phyloP scores from a whole-genome alignment of 92 coral and sea anemone species.

The Paramuricea clavata region DNA sequence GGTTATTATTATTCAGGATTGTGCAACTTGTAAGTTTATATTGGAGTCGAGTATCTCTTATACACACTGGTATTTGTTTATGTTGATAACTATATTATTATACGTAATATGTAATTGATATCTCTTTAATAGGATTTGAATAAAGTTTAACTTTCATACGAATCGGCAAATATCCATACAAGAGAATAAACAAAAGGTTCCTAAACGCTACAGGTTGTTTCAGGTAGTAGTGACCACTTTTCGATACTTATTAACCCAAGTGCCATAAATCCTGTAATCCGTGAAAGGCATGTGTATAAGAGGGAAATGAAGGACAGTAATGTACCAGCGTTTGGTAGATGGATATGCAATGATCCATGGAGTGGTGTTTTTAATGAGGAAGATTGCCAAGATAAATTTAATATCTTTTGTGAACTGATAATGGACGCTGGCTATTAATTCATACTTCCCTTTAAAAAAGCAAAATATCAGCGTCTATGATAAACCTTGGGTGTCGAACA shows the following conservation, averaged over 20 bases:
- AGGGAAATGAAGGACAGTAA: constrained; percentile 51
- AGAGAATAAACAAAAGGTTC: too few relatives aligned
- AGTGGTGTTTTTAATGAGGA: constrained; percentile 26
- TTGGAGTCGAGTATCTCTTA: too few relatives aligned
- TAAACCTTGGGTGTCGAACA: constrained; percentile 34
- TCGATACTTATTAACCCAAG: constrained; percentile 26
- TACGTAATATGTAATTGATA: too few relatives aligned
- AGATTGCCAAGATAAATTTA: neutral
- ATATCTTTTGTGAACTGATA: neutral
- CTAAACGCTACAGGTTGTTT: too few relatives aligned
- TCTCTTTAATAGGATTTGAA: too few relatives aligned
- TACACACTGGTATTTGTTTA: too few relatives aligned
- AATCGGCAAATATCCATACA: too few relatives aligned
- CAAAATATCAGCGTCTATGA: constrained; percentile 25
- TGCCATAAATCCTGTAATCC: neutral
- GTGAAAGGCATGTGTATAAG: neutral
- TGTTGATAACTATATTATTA: too few relatives aligned
- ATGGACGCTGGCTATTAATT: constrained; percentile 49
- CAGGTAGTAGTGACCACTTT: constrained; percentile 45
- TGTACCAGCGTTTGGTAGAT: constrained; percentile 28
- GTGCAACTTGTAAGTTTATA: too few relatives aligned
- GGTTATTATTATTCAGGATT: too few relatives aligned
- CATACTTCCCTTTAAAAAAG: constrained; percentile 52
- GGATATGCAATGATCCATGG: constrained; percentile 19
- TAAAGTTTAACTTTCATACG: too few relatives aligned